Evolutionary conservation across 2,797 vertebrate species (phyloP), one percentile per base, ranked within the genome.

Genomic region (Macroramphosus scolopax): DNA sequence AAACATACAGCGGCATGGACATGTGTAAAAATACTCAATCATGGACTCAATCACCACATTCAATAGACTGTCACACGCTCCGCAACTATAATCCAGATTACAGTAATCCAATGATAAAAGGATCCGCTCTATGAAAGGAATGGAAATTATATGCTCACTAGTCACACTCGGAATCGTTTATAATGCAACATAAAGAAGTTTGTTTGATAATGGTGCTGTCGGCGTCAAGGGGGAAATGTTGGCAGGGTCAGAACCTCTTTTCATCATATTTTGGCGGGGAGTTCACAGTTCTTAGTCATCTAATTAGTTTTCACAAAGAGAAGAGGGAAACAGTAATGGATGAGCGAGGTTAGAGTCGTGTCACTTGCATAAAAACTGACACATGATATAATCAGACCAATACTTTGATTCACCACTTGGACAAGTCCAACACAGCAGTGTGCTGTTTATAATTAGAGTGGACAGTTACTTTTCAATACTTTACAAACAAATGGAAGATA

Each of bases 11-110:
- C 6, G 18, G 28, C 49, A 37, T 8, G 15, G 25, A 39, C n/a
- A 16, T 39, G 52, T 42, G 41, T 35, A 35, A 47, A 62, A 57
- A 69, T 41, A 39, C 37, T 22, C 12, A 5, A 24, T 48, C 60
- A 47, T 6, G 4, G 25, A 32, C 30, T 56, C 48, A 24, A 35
- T 49, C 50, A 16, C n/a, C 33, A 22, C 14, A 38, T 34, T 45
- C 30, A 31, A 8, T 30, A 37, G 31, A 28, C 50, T 24, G 36
- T 33, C 36, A 32, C 42, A 39, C 17, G 6, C 40, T 12, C 13
- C 54, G 25, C 47, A 25, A 22, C 49, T 34, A 16, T 78, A 70
- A 74, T 75, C 71, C 75, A 60, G 68, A 78, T 80, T 72, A 70
- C 31, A 63, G 40, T 76, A 72, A 79, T 79, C 67, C 65, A 29